These are phyloP conservation scores for Scomberomorus guttatus DNA, from an alignment of 2,797 vertebrate species.

Conservation along the genomic window DNA sequence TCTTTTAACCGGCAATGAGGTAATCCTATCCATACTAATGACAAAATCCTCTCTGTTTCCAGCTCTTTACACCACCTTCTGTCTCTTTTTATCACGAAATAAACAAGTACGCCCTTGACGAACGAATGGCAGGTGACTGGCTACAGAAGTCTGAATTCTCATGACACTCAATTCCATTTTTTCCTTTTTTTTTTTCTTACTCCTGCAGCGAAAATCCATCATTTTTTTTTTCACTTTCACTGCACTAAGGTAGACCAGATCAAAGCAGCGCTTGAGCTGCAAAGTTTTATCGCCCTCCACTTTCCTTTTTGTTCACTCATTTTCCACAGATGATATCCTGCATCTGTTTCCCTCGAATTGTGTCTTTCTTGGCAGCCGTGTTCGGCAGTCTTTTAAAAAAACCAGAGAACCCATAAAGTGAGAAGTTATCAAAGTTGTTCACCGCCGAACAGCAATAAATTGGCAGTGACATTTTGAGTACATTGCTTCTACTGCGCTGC, in stretches of 20 bases:
- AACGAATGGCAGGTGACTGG: constrained; percentile 64
- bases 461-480: constrained; percentile 77
- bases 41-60: constrained; percentile 26
- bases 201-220: constrained; percentile 56
- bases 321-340: constrained; percentile 77
- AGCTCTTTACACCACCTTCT: constrained; percentile 20
- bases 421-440: constrained; percentile 81
- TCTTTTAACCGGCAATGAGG: constrained; percentile 60
- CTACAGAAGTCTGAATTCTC: constrained; percentile 70
- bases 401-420: constrained; percentile 76
- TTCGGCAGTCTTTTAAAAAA: constrained; percentile 68
- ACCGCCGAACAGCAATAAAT: constrained; percentile 77
- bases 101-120: constrained; percentile 10
- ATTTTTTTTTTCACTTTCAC: constrained; percentile 53
- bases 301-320: constrained; percentile 73
- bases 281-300: constrained; percentile 76
- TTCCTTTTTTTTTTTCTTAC: constrained; percentile 38
- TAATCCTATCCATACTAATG: constrained; percentile 46
- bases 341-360: constrained; percentile 78
- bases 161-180: constrained; percentile 54
- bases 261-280: constrained; percentile 72
- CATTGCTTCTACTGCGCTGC: constrained; percentile 55
- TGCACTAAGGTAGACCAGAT: constrained; percentile 74
- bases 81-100: constrained; percentile 45
- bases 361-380: constrained; percentile 70